Percentiles rank a stretch among this genome's conserved stretches.
Conservation (phyloP, 2,797 vertebrate species). For the Phalanger gymnotis region DNA sequence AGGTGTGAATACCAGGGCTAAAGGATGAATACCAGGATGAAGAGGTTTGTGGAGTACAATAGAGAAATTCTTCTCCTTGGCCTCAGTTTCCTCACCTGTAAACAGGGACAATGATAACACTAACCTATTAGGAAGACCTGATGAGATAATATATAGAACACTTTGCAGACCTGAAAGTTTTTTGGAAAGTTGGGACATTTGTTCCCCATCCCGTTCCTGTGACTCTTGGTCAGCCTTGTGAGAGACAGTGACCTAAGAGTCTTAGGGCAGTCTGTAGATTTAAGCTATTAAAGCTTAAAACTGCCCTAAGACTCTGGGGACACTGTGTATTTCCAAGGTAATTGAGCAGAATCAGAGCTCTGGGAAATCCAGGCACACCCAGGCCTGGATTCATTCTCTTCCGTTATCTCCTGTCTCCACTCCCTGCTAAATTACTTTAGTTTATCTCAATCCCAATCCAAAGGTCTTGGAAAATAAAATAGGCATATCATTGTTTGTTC, state of each 20-base stretch:
- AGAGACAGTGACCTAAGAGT: background rate
- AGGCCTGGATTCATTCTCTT: background rate
- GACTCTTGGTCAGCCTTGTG: background rate
- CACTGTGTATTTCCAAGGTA: background rate
- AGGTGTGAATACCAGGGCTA: background rate
- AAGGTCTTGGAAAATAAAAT: background rate
- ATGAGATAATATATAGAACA: background rate
- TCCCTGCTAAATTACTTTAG: background rate
- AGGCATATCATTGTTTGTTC: background rate
- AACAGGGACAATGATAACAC: background rate
- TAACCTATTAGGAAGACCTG: background rate
- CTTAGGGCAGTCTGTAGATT: background rate
- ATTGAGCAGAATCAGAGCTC: background rate
- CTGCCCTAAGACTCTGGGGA: background rate
- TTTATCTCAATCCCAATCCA: background rate
- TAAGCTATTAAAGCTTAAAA: no score
- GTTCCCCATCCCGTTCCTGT: background rate
- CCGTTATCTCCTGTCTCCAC: background rate
- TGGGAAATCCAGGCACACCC: background rate
- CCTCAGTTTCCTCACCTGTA: background rate
- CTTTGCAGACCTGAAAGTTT: background rate
- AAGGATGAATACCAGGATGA: background rate
- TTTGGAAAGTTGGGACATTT: background rate
- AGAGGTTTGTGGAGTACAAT: background rate
- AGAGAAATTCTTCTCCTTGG: background rate